These are phyloP conservation scores for Nasonia giraulti DNA, from an alignment of 1,140 invertebrate species.

Conservation along the genomic window DNA sequence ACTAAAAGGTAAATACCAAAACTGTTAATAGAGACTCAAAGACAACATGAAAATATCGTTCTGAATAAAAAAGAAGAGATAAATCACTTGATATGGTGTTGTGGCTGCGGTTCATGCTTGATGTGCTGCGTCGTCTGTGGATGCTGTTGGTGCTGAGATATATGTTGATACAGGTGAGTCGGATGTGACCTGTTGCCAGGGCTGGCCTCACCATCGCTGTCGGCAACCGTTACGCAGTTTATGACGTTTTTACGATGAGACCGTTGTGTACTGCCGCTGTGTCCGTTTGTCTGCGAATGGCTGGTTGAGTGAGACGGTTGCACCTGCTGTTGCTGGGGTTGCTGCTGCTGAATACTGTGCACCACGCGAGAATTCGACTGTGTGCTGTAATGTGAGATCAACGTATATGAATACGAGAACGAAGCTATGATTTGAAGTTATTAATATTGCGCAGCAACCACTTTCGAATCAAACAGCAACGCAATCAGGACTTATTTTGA, in stretches of 20 bases:
- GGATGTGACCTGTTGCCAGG: conserved; percentile 70
- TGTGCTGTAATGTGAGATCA: conserved; percentile 64
- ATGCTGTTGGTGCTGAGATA: conserved; percentile 67
- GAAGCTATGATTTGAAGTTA: not conserved
- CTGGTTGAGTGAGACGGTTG: conserved; percentile 57
- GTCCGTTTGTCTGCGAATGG: conserved; percentile 59
- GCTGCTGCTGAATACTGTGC: conserved; percentile 61
- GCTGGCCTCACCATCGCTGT: conserved; percentile 85
- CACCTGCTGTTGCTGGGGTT: conserved; percentile 52
- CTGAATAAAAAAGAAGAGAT: not conserved
- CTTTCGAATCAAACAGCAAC: not conserved
- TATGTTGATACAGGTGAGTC: conserved; percentile 68
- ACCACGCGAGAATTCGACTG: conserved; percentile 70
- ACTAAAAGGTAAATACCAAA: conserved; percentile 58
- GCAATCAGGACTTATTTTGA: not conserved
- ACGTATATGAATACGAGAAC: not conserved
- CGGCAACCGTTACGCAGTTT: conserved; percentile 87
- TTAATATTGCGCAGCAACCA: no score
- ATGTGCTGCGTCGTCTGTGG: conserved; percentile 73
- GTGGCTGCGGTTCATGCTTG: conserved; percentile 76
- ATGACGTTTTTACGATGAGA: conserved; percentile 82
- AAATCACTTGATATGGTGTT: conserved; percentile 70
- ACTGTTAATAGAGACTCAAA: not conserved
- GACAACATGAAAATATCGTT: not conserved
- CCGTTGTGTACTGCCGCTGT: conserved; percentile 60